Evolutionary conservation across 2,113 vertebrate genomes (phyloP).

Genomic region (Gnathonemus longibarbis): DNA sequence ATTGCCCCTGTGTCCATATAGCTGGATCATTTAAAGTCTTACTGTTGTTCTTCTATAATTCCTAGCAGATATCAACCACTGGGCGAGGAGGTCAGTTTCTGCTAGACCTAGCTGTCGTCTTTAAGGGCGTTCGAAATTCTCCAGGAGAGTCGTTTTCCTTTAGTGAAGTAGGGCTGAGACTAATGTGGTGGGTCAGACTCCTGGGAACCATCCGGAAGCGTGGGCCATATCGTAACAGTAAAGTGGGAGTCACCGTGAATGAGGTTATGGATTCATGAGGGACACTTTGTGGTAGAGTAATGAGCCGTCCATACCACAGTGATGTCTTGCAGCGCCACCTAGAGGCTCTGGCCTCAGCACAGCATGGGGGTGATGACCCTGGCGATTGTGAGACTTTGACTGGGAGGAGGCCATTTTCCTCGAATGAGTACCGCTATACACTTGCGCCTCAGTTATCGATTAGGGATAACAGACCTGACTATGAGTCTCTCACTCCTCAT

Average conservation of each 20-base stretch:
- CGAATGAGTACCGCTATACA: background rate
- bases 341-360: background rate
- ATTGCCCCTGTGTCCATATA: background rate
- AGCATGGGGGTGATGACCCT: background rate
- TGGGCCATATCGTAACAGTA: background rate
- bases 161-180: background rate
- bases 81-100: background rate
- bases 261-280: background rate
- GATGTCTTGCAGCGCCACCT: background rate
- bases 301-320: background rate
- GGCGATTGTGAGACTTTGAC: background rate
- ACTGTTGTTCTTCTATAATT: background rate
- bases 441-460: background rate
- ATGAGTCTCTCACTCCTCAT: background rate
- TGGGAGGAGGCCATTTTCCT: background rate
- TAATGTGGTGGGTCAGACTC: background rate
- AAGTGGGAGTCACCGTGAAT: background rate
- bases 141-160: background rate
- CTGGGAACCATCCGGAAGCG: background rate
- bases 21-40: background rate
- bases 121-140: background rate
- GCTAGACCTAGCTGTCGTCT: background rate
- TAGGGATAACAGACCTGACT: background rate
- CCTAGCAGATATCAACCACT: background rate
- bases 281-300: background rate